Evolutionary conservation across 2,888 invertebrate genomes (phyloP).

Genomic region (Melinaea menophilus): DNA sequence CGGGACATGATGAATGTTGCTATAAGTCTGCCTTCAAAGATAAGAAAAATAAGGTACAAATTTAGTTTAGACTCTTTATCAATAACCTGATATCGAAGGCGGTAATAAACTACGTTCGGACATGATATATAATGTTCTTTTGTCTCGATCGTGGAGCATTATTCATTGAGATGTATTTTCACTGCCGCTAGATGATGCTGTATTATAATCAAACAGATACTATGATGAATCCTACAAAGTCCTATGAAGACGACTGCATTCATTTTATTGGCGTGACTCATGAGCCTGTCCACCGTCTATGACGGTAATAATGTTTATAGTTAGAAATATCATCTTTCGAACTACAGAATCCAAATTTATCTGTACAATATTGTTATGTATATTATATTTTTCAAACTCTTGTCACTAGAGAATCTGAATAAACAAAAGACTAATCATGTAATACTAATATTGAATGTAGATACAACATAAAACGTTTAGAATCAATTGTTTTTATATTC

Average conservation of each 20-base stretch:
- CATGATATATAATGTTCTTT: slow-evolving; percentile 21
- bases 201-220: slow-evolving; percentile 16
- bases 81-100: slow-evolving; percentile 18
- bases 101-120: slow-evolving; percentile 21
- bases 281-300: slow-evolving; percentile 9
- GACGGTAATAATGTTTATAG: slow-evolving; percentile 1
- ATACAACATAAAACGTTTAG: too few species aligned
- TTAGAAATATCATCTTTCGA: background rate
- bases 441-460: too few species aligned
- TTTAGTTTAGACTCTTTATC: slow-evolving; percentile 24
- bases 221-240: slow-evolving; percentile 16
- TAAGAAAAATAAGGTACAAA: slow-evolving; percentile 22
- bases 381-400: background rate
- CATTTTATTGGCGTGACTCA: slow-evolving; percentile 21
- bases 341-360: background rate
- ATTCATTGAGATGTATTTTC: slow-evolving; percentile 25
- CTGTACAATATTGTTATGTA: background rate
- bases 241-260: slow-evolving; percentile 17
- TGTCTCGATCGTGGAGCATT: slow-evolving; percentile 21
- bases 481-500: too few species aligned
- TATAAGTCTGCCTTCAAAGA: slow-evolving; percentile 34
- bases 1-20: slow-evolving; percentile 50
- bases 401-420: too few species aligned
- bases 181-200: slow-evolving; percentile 23
- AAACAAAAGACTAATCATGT: too few species aligned